Base-by-base conservation (phyloP, 1,140 invertebrate genomes). In the Diabrotica undecimpunctata region DNA sequence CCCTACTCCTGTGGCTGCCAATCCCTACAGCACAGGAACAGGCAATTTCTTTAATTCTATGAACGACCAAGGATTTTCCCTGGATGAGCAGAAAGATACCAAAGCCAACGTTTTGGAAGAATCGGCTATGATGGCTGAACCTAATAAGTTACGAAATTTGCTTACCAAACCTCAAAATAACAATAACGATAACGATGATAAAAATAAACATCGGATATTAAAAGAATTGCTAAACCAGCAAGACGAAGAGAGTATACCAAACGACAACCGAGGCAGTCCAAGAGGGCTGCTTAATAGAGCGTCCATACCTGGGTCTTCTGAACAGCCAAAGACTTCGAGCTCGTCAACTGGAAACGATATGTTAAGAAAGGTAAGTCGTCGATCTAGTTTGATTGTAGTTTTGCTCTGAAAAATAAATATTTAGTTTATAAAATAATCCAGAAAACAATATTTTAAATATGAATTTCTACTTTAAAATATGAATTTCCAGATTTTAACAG, bases 161-260 rank as follows among this genome's bases (percentile, higher is more conserved):
- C 64, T 75, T 35, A 77, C 74, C 7, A 77, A 78, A 51, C 76
- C 76, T 37, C 77, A 77, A n/a, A 78, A 74, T 12, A 76, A 77
- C 50, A 79, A 87, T 88, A 55, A 90, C 85, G 70, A 80, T 68
- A 72, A 79, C 38, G 62, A 78, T 58, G 77, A 75, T 61, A 75
- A 77, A 53, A 82, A 82, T 64, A 81, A 83, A 59, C 78, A 87
- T 77, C 77, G 79, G 66, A 91, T 93, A 75, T 79, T 93, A 52
- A 92, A 93, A 77, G 88, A 85, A 62, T 78, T 94, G 74, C 80
- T 94, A 52, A 92, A 93, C 77, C 87, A 91, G 73, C 87, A 90
- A 63, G 93, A 95, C 67, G 92, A 94, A 62, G 89, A 91, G 64
- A 78, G 71, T 77, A 77, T 66, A 74, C 79, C 64, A 75, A 77